Conservation (phyloP, 2,113 vertebrate genomes). For the Pelmatolapia mariae region DNA sequence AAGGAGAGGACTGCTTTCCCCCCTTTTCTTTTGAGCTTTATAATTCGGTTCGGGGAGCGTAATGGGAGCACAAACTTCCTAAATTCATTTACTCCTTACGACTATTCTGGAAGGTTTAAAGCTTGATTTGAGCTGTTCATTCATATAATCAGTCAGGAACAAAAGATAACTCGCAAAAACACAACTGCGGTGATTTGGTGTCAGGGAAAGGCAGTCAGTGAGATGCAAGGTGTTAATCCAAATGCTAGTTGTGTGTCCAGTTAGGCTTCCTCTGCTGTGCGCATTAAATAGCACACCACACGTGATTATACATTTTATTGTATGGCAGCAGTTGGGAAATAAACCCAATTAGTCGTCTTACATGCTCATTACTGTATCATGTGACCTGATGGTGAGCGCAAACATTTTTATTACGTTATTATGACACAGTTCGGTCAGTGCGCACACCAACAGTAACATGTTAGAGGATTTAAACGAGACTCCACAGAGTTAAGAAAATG, state of each 20-base stretch:
- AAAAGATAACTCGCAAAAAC: neutral
- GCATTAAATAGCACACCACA: neutral
- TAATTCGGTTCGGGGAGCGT: neutral
- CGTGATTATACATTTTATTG: neutral
- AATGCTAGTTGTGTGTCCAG: neutral
- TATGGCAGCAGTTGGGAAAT: neutral
- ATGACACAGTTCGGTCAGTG: neutral
- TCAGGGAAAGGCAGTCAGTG: neutral
- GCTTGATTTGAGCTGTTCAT: neutral
- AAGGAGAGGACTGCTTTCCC: rapidly evolving
- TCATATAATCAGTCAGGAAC: neutral
- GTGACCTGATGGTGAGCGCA: neutral
- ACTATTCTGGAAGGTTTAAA: neutral
- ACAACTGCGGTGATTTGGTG: neutral
- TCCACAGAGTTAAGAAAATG: neutral
- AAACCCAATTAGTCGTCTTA: neutral
- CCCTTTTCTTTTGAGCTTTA: neutral
- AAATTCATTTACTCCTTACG: neutral
- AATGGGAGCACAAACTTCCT: neutral
- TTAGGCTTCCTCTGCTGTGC: neutral
- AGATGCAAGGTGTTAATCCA: neutral
- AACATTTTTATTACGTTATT: neutral
- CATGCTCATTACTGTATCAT: neutral
- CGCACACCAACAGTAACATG: neutral
- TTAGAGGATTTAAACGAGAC: neutral